These are phyloP conservation scores for Lophotis ruficrista DNA, from an alignment of 2,113 vertebrate species.

Conservation along the genomic window DNA sequence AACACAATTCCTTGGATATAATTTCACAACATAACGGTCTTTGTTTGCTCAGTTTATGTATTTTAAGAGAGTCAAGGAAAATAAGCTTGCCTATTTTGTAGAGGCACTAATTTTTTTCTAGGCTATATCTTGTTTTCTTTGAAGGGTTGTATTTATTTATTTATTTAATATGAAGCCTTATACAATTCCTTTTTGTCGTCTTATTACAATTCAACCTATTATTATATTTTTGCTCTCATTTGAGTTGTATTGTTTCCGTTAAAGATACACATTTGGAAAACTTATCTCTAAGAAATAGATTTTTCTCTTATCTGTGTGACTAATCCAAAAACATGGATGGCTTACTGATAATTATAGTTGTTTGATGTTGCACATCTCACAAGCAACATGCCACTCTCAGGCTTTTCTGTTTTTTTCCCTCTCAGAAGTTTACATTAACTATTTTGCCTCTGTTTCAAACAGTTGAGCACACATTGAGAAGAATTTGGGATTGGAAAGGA, in stretches of 20 bases:
- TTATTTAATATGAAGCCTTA: not conserved
- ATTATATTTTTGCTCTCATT: not conserved
- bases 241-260: not conserved
- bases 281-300: not conserved
- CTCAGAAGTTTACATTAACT: not conserved
- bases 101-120: not conserved
- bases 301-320: not conserved
- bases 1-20: not conserved
- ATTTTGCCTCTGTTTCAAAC: not conserved
- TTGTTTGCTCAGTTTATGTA: not conserved
- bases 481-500: not conserved
- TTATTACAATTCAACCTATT: not conserved
- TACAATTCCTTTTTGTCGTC: not conserved
- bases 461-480: not conserved
- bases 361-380: not conserved
- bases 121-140: not conserved
- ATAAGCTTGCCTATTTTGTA: not conserved
- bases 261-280: not conserved
- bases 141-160: not conserved
- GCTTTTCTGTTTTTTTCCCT: not conserved
- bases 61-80: not conserved
- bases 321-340: not conserved
- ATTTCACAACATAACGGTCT: not conserved
- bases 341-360: not conserved
- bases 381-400: not conserved